Percentiles rank a stretch among this genome's conserved stretches.
Evolutionary conservation across 2,113 vertebrate species (phyloP).

Genomic region (Cebidichthys violaceus): DNA sequence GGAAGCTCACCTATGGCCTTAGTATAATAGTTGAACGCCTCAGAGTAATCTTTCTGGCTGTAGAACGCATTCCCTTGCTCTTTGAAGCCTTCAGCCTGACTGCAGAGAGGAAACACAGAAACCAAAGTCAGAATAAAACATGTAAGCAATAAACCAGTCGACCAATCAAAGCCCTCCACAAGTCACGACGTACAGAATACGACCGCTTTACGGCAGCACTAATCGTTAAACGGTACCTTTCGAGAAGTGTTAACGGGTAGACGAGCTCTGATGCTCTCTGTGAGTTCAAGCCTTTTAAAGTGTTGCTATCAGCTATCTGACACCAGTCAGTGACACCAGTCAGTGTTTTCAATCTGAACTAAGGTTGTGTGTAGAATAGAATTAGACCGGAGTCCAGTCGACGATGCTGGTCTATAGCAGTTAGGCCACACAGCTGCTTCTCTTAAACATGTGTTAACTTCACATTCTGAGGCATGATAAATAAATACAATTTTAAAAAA

Average conservation of each 20-base stretch:
- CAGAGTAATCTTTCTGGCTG: conserved; percentile 93
- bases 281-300: not conserved
- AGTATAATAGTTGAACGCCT: conserved; percentile 95
- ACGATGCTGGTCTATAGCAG: not conserved
- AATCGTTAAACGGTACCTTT: conserved; percentile 58
- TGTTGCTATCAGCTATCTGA: not conserved
- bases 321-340: not conserved
- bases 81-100: conserved; percentile 94
- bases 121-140: not conserved
- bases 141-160: not conserved
- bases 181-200: not conserved
- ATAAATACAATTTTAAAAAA: not conserved
- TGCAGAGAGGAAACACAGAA: conserved; percentile 62
- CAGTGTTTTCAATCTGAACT: not conserved
- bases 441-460: not conserved
- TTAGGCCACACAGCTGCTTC: not conserved
- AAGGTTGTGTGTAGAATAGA: not conserved
- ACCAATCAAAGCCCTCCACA: not conserved
- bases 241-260: conserved; percentile 2
- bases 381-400: not conserved
- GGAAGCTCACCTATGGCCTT: conserved; percentile 94
- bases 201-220: conserved; percentile 9
- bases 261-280: not conserved
- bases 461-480: not conserved
- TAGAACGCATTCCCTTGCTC: conserved; percentile 95